Conservation (phyloP, 2,113 vertebrate genomes). For the Nibea coibor region DNA sequence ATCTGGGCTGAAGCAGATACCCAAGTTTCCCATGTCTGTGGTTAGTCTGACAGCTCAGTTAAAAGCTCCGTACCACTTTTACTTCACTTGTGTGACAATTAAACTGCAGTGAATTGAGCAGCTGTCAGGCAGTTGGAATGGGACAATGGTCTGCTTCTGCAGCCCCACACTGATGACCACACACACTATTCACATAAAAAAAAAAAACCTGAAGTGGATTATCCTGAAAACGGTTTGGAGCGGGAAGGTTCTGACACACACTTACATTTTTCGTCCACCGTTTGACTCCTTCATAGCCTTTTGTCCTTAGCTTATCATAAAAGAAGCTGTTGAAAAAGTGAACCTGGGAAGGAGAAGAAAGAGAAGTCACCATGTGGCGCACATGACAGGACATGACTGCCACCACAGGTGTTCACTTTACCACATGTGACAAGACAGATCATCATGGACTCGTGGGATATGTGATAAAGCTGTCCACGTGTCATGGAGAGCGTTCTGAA, state of each 20-base stretch:
- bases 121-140: not conserved
- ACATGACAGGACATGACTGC: not conserved
- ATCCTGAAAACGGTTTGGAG: not conserved
- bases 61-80: too few species aligned
- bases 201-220: not conserved
- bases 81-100: too few species aligned
- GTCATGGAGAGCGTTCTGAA: not conserved
- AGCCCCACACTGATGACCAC: not conserved
- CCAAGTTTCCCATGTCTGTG: too few species aligned
- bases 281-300: slow-evolving; percentile 95
- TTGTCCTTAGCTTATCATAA: slow-evolving; percentile 93
- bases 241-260: not conserved
- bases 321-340: slow-evolving; percentile 98
- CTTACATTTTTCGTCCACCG: slow-evolving; percentile 96
- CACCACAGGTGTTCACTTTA: not conserved
- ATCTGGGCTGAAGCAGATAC: too few species aligned
- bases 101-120: too few species aligned
- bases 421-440: not conserved
- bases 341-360: slow-evolving; percentile 80
- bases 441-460: not conserved
- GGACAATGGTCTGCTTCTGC: not conserved
- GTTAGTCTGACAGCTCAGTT: too few species aligned
- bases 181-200: too few species aligned
- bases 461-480: not conserved
- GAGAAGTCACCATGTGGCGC: not conserved